A percentile compares a stretch with the other conserved stretches of the same genome.
Evolutionary conservation across 2,113 vertebrate species (phyloP).

Genomic region (Calypte anna): DNA sequence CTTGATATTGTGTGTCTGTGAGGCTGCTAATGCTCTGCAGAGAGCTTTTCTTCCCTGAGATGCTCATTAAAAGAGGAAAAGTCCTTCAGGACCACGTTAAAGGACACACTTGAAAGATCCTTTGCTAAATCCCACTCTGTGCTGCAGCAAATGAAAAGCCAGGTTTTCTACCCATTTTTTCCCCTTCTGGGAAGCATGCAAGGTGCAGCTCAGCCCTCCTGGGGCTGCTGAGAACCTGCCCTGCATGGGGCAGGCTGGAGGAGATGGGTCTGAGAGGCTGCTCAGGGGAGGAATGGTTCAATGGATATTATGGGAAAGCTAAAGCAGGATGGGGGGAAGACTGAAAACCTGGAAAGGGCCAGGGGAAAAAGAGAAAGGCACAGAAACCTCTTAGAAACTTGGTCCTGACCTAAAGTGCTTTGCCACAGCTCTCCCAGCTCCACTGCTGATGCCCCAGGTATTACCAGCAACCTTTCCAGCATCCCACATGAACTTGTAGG

Average conservation of each 20-base stretch:
- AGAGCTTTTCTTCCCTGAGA: conserved; percentile 11
- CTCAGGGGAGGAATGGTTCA: background rate
- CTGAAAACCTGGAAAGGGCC: background rate
- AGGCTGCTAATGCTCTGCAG: background rate
- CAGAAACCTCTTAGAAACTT: background rate
- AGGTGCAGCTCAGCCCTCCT: too few species aligned
- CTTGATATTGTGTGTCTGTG: background rate
- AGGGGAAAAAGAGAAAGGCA: background rate
- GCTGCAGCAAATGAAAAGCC: background rate
- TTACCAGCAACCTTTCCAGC: background rate
- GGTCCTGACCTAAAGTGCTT: background rate
- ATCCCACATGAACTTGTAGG: accelerated
- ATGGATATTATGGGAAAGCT: background rate
- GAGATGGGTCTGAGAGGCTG: background rate
- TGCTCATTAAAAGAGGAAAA: background rate
- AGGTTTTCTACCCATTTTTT: background rate
- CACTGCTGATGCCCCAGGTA: background rate
- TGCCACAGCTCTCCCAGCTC: background rate
- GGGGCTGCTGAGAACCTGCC: background rate
- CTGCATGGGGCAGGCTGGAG: background rate
- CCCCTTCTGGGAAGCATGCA: too few species aligned
- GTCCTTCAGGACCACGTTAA: conserved; percentile 11
- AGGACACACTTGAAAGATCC: background rate
- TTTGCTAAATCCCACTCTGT: background rate
- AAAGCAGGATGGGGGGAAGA: background rate